phyloP scores from a whole-genome alignment of 2,888 invertebrate species.

The Theretra japonica region DNA sequence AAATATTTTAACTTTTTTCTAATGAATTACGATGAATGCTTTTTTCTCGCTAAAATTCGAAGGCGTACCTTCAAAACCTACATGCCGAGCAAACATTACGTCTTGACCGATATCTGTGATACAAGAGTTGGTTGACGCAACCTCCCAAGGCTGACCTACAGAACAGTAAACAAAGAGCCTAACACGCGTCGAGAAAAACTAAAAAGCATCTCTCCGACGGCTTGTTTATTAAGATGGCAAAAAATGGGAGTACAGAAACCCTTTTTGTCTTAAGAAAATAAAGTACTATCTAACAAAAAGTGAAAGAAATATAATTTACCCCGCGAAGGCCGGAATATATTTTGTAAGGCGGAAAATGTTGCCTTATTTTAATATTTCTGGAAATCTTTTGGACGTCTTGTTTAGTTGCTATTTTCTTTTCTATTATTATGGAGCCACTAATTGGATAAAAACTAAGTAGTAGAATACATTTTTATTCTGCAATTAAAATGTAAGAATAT shows the following conservation, averaged over 20 bases:
- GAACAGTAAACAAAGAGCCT: conserved; percentile 20
- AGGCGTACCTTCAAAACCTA: not conserved
- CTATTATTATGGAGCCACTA: not conserved
- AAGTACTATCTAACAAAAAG: conserved; percentile 19
- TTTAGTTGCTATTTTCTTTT: not conserved
- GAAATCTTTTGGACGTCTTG: not conserved
- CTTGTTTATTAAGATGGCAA: conserved; percentile 25
- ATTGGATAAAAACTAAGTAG: not conserved
- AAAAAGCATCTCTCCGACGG: conserved; percentile 8
- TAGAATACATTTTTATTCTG: too few relatives aligned
- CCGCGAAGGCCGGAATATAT: not conserved
- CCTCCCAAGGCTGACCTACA: conserved; percentile 14
- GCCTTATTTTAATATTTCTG: not conserved
- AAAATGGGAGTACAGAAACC: conserved; percentile 19
- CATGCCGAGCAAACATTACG: not conserved
- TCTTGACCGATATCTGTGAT: conserved; percentile 13
- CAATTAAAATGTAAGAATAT: too few relatives aligned
- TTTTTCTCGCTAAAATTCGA: not conserved
- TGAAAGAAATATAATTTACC: conserved; percentile 21
- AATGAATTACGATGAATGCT: too few relatives aligned
- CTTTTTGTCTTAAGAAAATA: conserved; percentile 24
- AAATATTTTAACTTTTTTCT: too few relatives aligned
- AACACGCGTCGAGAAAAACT: not conserved
- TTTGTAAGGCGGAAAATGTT: not conserved
- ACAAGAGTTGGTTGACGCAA: conserved; percentile 11